phyloP scores from a whole-genome alignment of 2,797 vertebrate genomes.

The Propithecus perrieri region DNA sequence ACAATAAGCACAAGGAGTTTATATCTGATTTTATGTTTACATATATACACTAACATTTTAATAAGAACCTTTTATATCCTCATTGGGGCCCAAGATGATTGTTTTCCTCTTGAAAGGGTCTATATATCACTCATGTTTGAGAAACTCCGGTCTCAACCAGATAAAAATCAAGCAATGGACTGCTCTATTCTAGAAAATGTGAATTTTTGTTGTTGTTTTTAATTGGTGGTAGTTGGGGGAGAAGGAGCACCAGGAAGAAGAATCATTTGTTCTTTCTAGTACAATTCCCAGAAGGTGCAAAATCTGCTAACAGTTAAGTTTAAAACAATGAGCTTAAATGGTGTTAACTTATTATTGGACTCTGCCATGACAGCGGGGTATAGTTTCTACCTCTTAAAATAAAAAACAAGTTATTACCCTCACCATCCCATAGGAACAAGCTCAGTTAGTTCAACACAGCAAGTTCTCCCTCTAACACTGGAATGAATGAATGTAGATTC shows the following conservation, averaged over 20 bases:
- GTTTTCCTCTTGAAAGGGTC: neutral
- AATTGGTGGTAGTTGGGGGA: neutral
- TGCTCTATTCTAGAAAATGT: neutral
- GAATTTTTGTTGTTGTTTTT: neutral
- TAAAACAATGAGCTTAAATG: neutral
- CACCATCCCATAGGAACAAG: neutral
- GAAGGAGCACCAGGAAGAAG: neutral
- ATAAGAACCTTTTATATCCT: constrained; percentile 24
- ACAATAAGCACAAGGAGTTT: neutral
- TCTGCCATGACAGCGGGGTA: neutral
- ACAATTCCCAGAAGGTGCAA: neutral
- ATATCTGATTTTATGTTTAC: neutral
- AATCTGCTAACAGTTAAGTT: neutral
- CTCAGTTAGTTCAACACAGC: neutral
- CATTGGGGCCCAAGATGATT: neutral
- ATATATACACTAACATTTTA: neutral
- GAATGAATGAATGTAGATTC: neutral
- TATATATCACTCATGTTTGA: neutral
- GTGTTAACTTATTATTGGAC: neutral
- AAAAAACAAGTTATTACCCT: neutral
- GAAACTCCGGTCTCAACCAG: neutral
- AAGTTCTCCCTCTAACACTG: neutral
- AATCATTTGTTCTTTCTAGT: neutral
- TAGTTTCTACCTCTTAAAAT: neutral
- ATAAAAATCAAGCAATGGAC: neutral